Evolutionary conservation across 2,797 vertebrate genomes (phyloP), one percentile per base, ranked within the genome.

Genomic region (Xenopus petersii): DNA sequence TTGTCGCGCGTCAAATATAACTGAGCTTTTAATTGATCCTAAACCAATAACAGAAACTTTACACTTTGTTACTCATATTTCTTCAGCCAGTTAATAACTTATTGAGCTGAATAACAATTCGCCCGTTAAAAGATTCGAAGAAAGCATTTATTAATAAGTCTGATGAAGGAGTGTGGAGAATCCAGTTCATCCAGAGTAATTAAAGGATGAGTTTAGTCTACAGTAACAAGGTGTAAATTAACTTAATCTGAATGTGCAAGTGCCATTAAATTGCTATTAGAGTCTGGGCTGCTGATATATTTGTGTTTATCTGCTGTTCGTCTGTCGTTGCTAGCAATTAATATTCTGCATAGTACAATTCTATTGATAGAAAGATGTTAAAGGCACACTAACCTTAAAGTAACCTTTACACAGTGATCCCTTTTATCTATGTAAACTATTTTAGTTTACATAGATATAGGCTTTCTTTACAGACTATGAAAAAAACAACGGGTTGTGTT

Each of bases 71-170:
- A 69, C 63, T 77, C 55, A 49, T 49, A 64, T 58, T 42, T 48
- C 33, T 21, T 11, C 11, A 68, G 70, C 59, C 16, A 26, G 13
- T 68, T 33, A 30, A 30, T 30, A 73, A 73, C 64, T 64, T 68
- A 62, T 56, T 59, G 59, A 68, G 62, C 61, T 73, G 36, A 58
- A 67, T 30, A 49, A 30, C 36, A 47, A 68, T 68, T 73, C 68
- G 64, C 36, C 49, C 24, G 59, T 64, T 68, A 73, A 77, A 64
- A 63, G 64, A 69, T 67, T 68, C 10, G 33, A 16, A 61, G 48
- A 71, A 55, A 48, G 64, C 13, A 63, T 64, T 68, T 26, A 77
- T 30, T 73, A 68, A 73, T 68, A 73, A 49, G 60, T 67, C 16
- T 60, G n/a, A 54, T 36, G 56, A 26, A 12, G 54, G 54, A 15